Conservation (phyloP, 2,113 vertebrate genomes). For the Nothoprocta perdicaria region DNA sequence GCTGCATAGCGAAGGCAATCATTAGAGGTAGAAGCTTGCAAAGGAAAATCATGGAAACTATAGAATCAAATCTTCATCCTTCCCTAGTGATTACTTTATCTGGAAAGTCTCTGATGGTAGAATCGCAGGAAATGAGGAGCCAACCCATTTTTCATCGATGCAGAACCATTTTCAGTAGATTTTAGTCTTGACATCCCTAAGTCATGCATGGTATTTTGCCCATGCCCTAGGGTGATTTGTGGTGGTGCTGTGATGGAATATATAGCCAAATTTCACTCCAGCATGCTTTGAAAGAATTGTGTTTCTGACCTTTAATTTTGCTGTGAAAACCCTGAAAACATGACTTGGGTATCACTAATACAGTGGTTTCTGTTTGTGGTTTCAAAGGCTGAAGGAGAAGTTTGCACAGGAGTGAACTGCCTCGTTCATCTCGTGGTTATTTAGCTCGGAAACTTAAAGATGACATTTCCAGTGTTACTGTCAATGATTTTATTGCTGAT, state of each 20-base stretch:
- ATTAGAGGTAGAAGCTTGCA: background rate
- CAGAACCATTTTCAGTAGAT: background rate
- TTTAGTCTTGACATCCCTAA: background rate
- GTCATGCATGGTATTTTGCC: background rate
- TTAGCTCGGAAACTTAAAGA: conserved; percentile 29
- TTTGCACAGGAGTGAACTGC: background rate
- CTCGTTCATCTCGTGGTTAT: background rate
- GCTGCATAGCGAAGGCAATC: background rate
- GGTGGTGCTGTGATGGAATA: background rate
- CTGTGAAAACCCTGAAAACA: background rate
- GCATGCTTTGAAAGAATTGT: background rate
- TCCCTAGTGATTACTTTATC: background rate
- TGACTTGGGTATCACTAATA: background rate
- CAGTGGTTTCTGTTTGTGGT: background rate
- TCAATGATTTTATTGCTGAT: conserved; percentile 17
- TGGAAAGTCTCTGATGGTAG: background rate
- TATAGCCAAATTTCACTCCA: background rate
- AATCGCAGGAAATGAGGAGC: background rate
- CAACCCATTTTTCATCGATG: background rate
- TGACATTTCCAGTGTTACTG: conserved; percentile 14
- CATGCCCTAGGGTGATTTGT: background rate
- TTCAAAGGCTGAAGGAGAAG: background rate
- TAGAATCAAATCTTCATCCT: background rate
- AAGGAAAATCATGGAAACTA: background rate
- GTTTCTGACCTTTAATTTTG: conserved; percentile 10